A percentile compares a stretch with the other conserved stretches of the same genome.
These are phyloP conservation scores for Drosophila setifemur DNA, from an alignment of 1,140 invertebrate species.

Conservation along the genomic window DNA sequence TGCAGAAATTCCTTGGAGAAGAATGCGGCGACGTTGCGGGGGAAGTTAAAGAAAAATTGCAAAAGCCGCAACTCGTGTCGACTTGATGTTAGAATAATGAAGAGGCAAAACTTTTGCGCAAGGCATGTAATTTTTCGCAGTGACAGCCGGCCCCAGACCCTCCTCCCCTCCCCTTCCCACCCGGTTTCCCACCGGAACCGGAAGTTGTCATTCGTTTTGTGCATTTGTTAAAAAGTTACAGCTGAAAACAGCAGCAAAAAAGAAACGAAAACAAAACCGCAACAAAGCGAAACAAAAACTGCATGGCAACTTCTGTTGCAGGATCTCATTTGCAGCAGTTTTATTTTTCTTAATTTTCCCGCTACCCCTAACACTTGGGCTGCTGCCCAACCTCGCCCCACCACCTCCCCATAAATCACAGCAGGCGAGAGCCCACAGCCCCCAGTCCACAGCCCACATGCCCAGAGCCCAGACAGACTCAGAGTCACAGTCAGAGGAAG, in stretches of 20 bases:
- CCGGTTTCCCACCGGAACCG: slow-evolving; percentile 48
- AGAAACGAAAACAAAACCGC: slow-evolving; percentile 34
- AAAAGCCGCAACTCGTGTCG: slow-evolving; percentile 79
- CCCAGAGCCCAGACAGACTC: slow-evolving; percentile 13
- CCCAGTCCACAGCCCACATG: no score
- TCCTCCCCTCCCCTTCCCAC: not conserved
- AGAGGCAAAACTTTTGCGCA: slow-evolving; percentile 81
- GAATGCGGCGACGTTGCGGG: slow-evolving; percentile 10
- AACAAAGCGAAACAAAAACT: slow-evolving; percentile 44
- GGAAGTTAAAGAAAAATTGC: slow-evolving; percentile 72
- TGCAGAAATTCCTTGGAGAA: slow-evolving; percentile 46
- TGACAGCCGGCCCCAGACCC: slow-evolving; percentile 65
- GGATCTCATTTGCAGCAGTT: slow-evolving; percentile 37
- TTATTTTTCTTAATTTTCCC: slow-evolving; percentile 9
- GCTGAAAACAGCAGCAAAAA: slow-evolving; percentile 44
- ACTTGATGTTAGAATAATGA: slow-evolving; percentile 82
- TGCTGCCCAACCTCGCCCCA: not conserved
- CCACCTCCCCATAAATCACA: slow-evolving; percentile 62
- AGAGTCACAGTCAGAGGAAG: slow-evolving; percentile 1
- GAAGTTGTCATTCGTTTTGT: slow-evolving; percentile 81
- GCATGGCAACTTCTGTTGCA: slow-evolving; percentile 66
- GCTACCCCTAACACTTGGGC: slow-evolving; percentile 33
- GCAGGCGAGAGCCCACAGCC: not conserved
- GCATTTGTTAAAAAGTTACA: slow-evolving; percentile 78
- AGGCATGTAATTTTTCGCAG: slow-evolving; percentile 81